Evolutionary conservation across 2,797 vertebrate species (phyloP), one percentile per base, ranked within the genome.

Genomic region (Sibirionetta formosa): DNA sequence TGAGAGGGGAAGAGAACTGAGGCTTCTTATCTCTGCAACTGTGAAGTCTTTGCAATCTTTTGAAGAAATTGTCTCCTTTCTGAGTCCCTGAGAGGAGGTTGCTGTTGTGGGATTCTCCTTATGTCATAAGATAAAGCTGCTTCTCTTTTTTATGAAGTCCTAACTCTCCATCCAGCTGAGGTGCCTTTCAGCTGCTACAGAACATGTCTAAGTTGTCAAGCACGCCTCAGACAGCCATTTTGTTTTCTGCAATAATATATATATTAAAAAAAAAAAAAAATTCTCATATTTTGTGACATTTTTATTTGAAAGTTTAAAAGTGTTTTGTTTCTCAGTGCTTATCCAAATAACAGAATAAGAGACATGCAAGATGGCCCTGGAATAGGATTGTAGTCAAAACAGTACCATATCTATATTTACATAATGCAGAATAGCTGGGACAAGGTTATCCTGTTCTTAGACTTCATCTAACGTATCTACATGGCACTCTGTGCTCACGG

Each of bases 241-340:
- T 48, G 5, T 72, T 66, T 76, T 16, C 33, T 61, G 33, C 1
- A 65, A 56, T 10, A 31, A 40, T 51, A n/a, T 20, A 50, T 40
- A 40, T 19, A 26, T 26, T 27, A 15, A 15, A 40, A 40, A 40
- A 40, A 40, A 40, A 40, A 40, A 40, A 6, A n/a, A n/a, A n/a
- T n/a, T 40, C 33, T 57, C 14, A 36, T 54, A 13, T 17, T 56
- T 78, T 86, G 19, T 60, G 29, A 36, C 18, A 82, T 40, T 90
- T 84, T 86, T 54, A 33, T 86, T 81, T 81, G 9, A 57, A 85
- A 65, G 4, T 61, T 91, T 72, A 69, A 26, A 88, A 56, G 5
- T 31, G 11, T 51, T 5, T 8, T n/a, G 1, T 31, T 72, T 70
- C 46, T 29, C 0, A 0, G 40, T 24, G 6, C 14, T 8, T 70